Base-by-base conservation (phyloP, 1,140 invertebrate genomes). In the Notospermus geniculatus region DNA sequence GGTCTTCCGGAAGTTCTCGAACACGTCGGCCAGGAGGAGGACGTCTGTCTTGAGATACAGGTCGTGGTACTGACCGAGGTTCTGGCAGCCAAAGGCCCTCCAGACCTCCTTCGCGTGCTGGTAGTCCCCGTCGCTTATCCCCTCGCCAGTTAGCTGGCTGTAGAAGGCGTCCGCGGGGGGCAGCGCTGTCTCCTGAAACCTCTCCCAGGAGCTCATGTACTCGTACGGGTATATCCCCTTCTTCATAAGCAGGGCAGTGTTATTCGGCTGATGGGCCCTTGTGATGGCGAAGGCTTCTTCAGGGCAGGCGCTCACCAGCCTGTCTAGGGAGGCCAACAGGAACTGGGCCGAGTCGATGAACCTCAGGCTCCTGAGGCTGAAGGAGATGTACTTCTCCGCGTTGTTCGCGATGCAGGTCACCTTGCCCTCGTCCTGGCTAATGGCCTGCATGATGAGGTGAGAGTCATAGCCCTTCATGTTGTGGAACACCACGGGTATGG, bases 1-100 rank as follows among this genome's bases (percentile, higher is more conserved):
- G 2, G 61, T n/a, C 36, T 69, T 41, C 55, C 71, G 64, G 62
- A 75, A 84, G 68, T 82, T 80, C 75, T 83, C 80, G 72, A 84
- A 84, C 25, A 84, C 68, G 72, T 84, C 82, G 7, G 72, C 74
- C 25, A 72, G 53, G 7, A 63, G 64, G 13, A 69, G 17, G 2
- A 67, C 67, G 54, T 71, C 67, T 0, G 67, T 58, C 13, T 61
- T 39, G 29, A 19, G 54, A 69, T 83, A 83, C 29, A 83, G 63
- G 58, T 81, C 75, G 30, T 76, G 68, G 70, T 81, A 82, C 45
- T 84, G 72, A 13, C 73, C 63, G n/a, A 83, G 41, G 54, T 57
- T 77, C 65, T 69, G 50, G 59, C 74, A 69, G 25, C 77, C 70
- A 59, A 77, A 76, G 13, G 41, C 56, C 36, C 68, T 58, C 63